Evolutionary conservation across 2,888 invertebrate genomes (phyloP).

Genomic region (Hyppa rectilinea): DNA sequence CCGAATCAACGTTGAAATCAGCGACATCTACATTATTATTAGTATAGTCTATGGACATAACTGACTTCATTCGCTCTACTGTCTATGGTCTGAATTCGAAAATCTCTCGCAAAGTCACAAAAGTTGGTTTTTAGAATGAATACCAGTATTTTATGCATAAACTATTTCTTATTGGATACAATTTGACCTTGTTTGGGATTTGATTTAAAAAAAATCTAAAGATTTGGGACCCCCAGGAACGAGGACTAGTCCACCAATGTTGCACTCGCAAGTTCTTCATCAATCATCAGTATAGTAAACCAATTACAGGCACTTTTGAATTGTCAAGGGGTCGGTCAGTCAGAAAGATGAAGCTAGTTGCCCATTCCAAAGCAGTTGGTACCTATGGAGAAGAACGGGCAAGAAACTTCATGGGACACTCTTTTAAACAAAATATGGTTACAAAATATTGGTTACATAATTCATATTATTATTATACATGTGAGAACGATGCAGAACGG

Average conservation of each 20-base stretch:
- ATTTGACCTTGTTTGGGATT: background rate
- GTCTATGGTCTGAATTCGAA: conserved; percentile 42
- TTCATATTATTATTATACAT: no score
- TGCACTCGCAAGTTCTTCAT: background rate
- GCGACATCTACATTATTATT: conserved; percentile 67
- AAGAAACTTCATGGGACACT: no score
- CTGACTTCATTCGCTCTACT: conserved; percentile 6
- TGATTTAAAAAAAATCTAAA: background rate
- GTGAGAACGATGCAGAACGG: no score
- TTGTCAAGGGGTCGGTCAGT: no score
- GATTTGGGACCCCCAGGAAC: background rate
- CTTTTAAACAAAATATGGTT: no score
- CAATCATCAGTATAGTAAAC: no score
- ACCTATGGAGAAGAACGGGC: no score
- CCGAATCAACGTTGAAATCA: conserved; percentile 55
- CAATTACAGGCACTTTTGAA: no score
- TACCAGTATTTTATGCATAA: background rate
- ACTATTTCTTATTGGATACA: background rate
- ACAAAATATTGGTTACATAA: no score
- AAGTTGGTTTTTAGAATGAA: background rate
- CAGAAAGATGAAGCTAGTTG: no score
- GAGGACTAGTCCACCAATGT: background rate
- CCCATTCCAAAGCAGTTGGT: no score
- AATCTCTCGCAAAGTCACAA: background rate
- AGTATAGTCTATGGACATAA: conserved; percentile 8